phyloP scores from a whole-genome alignment of 1,140 invertebrate genomes.

The Cydia amplana region DNA sequence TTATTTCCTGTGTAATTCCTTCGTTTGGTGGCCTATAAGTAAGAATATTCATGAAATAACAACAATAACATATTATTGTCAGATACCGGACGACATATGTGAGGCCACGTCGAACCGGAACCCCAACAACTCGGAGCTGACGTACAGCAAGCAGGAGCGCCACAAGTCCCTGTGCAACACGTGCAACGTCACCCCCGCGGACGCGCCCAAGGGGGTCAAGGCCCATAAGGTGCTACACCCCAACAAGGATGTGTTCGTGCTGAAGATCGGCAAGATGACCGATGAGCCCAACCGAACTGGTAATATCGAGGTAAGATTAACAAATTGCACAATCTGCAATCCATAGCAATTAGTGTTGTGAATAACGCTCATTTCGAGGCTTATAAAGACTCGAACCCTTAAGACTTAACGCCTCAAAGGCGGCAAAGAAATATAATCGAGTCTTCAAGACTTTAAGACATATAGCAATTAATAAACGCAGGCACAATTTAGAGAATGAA shows the following conservation, averaged over 20 bases:
- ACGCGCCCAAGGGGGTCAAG: constrained; percentile 66
- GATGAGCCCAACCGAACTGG: constrained; percentile 72
- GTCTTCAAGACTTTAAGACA: too few species aligned
- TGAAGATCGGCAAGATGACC: constrained; percentile 73
- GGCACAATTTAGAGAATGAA: too few species aligned
- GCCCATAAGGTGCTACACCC: constrained; percentile 70
- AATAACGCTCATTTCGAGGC: too few species aligned
- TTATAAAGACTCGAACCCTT: too few species aligned
- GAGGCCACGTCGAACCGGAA: constrained; percentile 63
- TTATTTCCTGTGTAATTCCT: too few species aligned
- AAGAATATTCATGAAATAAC: too few species aligned
- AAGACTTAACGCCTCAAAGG: too few species aligned
- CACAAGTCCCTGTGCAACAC: constrained; percentile 57
- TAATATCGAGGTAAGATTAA: constrained; percentile 60
- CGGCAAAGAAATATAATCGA: too few species aligned
- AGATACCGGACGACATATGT: constrained; percentile 71
- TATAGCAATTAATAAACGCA: too few species aligned
- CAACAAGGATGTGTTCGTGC: constrained; percentile 69
- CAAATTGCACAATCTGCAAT: not conserved
- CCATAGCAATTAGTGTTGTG: too few species aligned
- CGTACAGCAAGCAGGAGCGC: constrained; percentile 56
- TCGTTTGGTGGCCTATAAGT: too few species aligned
- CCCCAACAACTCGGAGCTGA: constrained; percentile 60
- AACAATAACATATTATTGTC: not conserved
- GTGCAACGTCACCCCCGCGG: constrained; percentile 65